These are phyloP conservation scores for Morpho helenor DNA, from an alignment of 2,888 invertebrate genomes.

Conservation along the genomic window DNA sequence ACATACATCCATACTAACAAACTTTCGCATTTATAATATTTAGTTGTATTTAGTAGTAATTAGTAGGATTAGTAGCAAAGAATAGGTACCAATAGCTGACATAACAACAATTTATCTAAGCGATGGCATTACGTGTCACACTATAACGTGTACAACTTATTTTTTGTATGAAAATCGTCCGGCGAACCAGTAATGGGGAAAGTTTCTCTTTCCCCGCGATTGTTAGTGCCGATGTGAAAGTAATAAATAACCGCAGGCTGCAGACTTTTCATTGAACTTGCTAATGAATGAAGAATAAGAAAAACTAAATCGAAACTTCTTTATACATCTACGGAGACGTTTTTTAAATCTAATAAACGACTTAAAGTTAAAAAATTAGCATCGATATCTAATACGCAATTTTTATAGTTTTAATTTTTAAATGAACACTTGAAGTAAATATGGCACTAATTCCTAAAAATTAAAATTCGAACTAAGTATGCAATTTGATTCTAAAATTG, in stretches of 20 bases:
- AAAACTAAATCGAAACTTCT: conserved; percentile 64
- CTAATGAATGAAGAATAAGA: conserved; percentile 77
- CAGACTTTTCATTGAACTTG: conserved; percentile 75
- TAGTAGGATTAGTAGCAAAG: no score
- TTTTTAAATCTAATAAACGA: conserved; percentile 55
- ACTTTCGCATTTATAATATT: no score
- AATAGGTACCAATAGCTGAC: background rate
- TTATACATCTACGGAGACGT: conserved; percentile 35
- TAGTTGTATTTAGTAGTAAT: no score
- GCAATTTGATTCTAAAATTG: no score
- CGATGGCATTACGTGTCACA: conserved; percentile 64
- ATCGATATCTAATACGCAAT: no score
- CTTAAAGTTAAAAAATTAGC: conserved; percentile 23
- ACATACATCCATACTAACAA: no score
- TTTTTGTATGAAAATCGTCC: conserved; percentile 69
- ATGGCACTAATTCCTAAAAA: no score
- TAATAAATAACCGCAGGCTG: conserved; percentile 75
- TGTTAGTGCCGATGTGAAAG: conserved; percentile 71
- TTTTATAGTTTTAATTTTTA: no score
- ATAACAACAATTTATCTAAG: conserved; percentile 52
- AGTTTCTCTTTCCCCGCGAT: conserved; percentile 73
- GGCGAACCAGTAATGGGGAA: conserved; percentile 68
- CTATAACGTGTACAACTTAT: conserved; percentile 62
- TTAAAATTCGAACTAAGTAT: no score
- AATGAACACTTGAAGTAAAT: no score